Conservation (phyloP, 2,797 vertebrate genomes). For the Gorsachius magnificus region DNA sequence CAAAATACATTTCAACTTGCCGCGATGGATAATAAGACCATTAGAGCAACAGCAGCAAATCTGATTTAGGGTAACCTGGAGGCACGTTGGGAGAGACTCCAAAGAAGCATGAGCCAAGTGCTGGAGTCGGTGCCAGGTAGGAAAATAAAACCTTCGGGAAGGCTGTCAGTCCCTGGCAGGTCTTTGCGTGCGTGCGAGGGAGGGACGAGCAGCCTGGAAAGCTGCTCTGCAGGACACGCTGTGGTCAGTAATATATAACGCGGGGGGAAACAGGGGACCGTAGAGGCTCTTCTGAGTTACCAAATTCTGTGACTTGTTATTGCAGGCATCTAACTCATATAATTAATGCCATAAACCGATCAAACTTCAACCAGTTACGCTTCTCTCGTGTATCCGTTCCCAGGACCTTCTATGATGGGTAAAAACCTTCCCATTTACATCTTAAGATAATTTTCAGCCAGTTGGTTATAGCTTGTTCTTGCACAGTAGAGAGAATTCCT, state of each 20-base stretch:
- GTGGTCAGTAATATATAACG: fast-evolving
- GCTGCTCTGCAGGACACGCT: fast-evolving
- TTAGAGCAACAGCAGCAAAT: not conserved
- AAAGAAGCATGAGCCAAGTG: not conserved
- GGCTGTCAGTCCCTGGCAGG: not conserved
- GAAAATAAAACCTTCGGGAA: slow-evolving; percentile 18
- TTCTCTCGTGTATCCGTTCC: fast-evolving
- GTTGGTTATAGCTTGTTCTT: not conserved
- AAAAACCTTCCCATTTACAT: fast-evolving
- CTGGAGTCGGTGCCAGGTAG: not conserved
- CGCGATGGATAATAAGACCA: not conserved
- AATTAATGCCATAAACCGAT: not conserved
- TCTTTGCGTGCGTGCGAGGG: not conserved
- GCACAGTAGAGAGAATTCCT: not conserved
- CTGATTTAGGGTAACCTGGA: slow-evolving; percentile 30
- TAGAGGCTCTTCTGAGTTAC: fast-evolving
- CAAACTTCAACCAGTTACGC: not conserved
- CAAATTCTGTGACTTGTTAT: not conserved
- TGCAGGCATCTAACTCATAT: fast-evolving
- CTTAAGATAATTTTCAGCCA: not conserved
- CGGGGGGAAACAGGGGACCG: fast-evolving
- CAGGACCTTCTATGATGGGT: not conserved
- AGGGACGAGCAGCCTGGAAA: not conserved
- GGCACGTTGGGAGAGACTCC: slow-evolving; percentile 31
- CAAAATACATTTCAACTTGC: not conserved